Base-by-base conservation (phyloP, 1,140 invertebrate genomes). In the Lanistes nyassanus region DNA sequence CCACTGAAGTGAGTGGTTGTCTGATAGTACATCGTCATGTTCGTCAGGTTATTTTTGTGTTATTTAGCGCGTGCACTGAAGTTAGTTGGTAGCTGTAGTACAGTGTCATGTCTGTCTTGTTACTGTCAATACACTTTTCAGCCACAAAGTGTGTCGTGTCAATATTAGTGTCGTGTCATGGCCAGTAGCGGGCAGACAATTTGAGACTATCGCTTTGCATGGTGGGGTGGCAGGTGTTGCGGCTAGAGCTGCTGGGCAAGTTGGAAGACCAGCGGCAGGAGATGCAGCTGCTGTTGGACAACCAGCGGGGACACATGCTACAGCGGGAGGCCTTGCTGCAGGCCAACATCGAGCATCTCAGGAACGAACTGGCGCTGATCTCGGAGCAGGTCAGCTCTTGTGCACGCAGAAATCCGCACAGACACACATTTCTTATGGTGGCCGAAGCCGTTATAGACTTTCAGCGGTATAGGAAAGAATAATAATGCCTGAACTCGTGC, bases 291-390 rank as follows among this genome's bases (percentile, higher is more conserved):
- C 55, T 84, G 21, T 71, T 87, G 29, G 86, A 87, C 70, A 83
- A 82, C 71, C 85, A 87, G 68, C 72, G 86, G 55, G 78, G 81
- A 76, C 84, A 87, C 74, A 86, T 87, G 86, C 80, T 87, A 13
- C 78, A 86, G 71, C 81, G 82, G 69, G 85, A 86, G 69, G 66
- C 82, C 6, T 71, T 64, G 23, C 78, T 84, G 66, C 83, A 87
- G 64, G 68, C 47, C 64, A 76, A 85, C 65, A 79, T 87, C 21
- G 81, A 85, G 11, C 78, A 77, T 29, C 51, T 87, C 26, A 82
- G 81, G 67, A 60, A 77, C 0, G 85, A 87, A 66, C 76, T 83
- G 19, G 77, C 76, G 1, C 76, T 71, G 47, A 56, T 84, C 51
- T 75, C 77, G 26, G 79, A 81, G 39, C 83, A 83, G 37, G 70